These are phyloP conservation scores for Sprattus sprattus DNA, from an alignment of 2,113 vertebrate genomes.

Conservation along the genomic window DNA sequence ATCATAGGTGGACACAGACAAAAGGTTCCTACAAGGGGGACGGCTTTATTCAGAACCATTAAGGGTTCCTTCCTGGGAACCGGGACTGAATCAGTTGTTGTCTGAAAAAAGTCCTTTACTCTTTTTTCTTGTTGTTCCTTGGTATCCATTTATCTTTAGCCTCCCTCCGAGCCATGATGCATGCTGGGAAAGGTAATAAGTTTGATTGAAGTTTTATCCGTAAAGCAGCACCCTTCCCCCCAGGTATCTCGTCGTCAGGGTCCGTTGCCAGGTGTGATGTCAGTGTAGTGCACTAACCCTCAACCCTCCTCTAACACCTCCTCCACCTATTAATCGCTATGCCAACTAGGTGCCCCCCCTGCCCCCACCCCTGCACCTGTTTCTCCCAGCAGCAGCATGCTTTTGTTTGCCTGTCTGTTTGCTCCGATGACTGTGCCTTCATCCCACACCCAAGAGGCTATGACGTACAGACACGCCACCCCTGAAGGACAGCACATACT, in stretches of 20 bases:
- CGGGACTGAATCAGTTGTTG: background rate
- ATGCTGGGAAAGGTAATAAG: background rate
- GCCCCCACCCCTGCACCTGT: no score
- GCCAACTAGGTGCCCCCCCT: no score
- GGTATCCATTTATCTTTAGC: background rate
- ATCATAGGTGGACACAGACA: background rate
- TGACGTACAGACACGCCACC: no score
- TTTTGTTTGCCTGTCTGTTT: no score
- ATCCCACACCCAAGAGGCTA: no score
- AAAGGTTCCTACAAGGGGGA: background rate
- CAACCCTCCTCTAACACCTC: no score
- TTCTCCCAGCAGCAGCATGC: no score
- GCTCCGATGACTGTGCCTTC: no score
- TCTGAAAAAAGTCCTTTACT: background rate
- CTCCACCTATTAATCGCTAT: no score
- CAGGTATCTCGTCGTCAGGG: background rate
- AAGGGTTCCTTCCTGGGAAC: background rate
- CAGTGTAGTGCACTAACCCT: background rate
- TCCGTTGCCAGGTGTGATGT: background rate
- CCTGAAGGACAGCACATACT: no score
- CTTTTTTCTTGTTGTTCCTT: background rate
- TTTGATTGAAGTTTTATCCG: background rate
- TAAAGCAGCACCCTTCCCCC: background rate
- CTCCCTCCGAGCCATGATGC: background rate
- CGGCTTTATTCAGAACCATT: background rate